phyloP scores from a whole-genome alignment of 2,797 vertebrate genomes.

The Acrossocheilus fasciatus region DNA sequence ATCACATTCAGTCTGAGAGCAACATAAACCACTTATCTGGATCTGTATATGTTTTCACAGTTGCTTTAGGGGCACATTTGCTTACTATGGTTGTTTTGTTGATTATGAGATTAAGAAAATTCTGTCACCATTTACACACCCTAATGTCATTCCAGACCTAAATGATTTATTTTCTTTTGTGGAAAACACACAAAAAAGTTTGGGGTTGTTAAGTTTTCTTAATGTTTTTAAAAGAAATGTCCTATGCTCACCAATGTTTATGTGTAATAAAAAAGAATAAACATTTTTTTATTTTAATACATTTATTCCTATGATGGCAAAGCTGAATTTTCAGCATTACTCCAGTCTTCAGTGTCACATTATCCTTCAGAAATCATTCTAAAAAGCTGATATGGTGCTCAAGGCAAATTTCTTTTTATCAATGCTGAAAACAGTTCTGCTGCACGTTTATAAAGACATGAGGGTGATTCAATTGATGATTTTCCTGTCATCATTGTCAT shows the following conservation, averaged over 20 bases:
- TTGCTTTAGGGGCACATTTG: neutral
- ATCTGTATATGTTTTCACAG: neutral
- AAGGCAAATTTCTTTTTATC: neutral
- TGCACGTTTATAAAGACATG: neutral
- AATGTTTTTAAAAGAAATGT: neutral
- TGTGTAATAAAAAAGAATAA: neutral
- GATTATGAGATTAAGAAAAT: neutral
- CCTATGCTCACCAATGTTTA: neutral
- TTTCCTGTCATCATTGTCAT: too few relatives aligned
- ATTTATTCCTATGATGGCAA: neutral
- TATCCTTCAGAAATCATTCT: neutral
- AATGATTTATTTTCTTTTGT: neutral
- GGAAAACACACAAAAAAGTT: neutral
- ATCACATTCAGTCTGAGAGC: slow-evolving; percentile 25
- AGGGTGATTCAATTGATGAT: neutral
- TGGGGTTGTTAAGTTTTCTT: neutral
- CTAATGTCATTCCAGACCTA: neutral
- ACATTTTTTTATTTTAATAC: too few relatives aligned
- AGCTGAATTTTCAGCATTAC: neutral
- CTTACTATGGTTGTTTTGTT: neutral
- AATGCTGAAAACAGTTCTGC: neutral
- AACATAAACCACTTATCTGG: slow-evolving; percentile 19
- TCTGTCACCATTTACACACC: neutral
- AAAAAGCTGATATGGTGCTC: too few relatives aligned
- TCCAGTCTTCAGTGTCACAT: neutral